Evolutionary conservation across 2,113 vertebrate species (phyloP), one percentile per base, ranked within the genome.

Genomic region (Chlamydotis undulata): DNA sequence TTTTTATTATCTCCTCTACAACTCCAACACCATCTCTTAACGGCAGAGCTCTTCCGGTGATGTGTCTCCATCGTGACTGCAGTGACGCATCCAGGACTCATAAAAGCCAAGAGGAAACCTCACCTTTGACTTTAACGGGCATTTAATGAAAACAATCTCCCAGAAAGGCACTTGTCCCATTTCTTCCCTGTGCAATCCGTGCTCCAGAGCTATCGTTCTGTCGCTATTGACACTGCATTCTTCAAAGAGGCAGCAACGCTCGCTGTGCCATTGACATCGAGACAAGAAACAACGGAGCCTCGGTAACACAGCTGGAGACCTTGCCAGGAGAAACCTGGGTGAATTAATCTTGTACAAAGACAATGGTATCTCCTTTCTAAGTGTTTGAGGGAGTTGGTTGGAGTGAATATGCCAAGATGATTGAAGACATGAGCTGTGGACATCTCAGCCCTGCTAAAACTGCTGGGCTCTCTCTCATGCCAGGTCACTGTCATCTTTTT

Each of bases 301-400:
- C 41, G 7, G 61, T 10, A 29, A 69, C 55, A 10, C 23, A 14
- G n/a, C 31, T 69, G 5, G 0, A 1, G 1, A 33, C 37, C 43
- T 49, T 41, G 56, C n/a, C 52, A 59, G 57, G 18, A 4, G 4
- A 45, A 69, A 74, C 15, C 0, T 37, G 50, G n/a, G 17, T 24
- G 7, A 56, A 86, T 31, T 33, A 2, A 33, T 25, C 26, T 56
- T 21, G 47, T 10, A 28, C 17, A 17, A 77, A 61, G 45, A 53
- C 0, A 1, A n/a, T 2, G 19, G 28, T 28, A 25, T 33, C 15
- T 57, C 11, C 43, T 23, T n/a, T 29, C 39, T 6, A 75, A 43
- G n/a, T 33, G 41, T 69, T 80, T 23, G 9, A 9, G 25, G 13
- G 14, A 12, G 6, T 12, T 76, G 35, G 17, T 13, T 37, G 50